Evolutionary conservation across 2,888 invertebrate genomes (phyloP).

Genomic region (Cybosia mesomella): DNA sequence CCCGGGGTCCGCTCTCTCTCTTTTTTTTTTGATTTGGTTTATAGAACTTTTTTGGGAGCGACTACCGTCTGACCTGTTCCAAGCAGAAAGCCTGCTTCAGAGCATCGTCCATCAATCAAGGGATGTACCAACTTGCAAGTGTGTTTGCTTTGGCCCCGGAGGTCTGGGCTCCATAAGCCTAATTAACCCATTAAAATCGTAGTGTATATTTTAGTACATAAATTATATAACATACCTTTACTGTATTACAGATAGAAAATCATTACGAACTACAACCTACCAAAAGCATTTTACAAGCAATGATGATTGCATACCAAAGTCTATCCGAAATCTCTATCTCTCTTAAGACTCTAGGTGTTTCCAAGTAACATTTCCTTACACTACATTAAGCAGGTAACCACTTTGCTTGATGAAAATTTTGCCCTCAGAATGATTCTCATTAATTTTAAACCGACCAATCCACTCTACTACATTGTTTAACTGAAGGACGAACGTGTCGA

Average conservation of each 20-base stretch:
- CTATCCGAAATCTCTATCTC: conserved; percentile 17
- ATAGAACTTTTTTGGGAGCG: too few species aligned
- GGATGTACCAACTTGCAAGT: too few species aligned
- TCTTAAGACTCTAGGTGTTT: conserved; percentile 22
- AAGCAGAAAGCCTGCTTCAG: too few species aligned
- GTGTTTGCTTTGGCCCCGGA: too few species aligned
- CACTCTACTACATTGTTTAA: conserved; percentile 28
- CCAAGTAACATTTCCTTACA: conserved; percentile 29
- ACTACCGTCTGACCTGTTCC: too few species aligned
- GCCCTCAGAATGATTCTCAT: conserved; percentile 48
- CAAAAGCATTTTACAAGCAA: conserved; percentile 11
- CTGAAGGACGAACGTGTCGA: conserved; percentile 22
- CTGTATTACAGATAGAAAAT: neutral
- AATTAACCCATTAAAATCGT: too few species aligned
- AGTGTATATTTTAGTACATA: too few species aligned
- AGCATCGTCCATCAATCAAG: too few species aligned
- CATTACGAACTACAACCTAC: conserved; percentile 5
- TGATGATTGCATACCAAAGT: conserved; percentile 18
- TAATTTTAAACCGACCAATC: conserved; percentile 51
- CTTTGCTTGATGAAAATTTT: conserved; percentile 50
- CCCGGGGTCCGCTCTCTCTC: too few species aligned
- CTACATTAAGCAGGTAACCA: conserved; percentile 43
- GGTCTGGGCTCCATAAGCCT: too few species aligned
- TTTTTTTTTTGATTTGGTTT: too few species aligned
- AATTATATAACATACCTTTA: neutral